Evolutionary conservation across 2,888 invertebrate species (phyloP), one percentile per base, ranked within the genome.

Genomic region (Aporophyla nigra): DNA sequence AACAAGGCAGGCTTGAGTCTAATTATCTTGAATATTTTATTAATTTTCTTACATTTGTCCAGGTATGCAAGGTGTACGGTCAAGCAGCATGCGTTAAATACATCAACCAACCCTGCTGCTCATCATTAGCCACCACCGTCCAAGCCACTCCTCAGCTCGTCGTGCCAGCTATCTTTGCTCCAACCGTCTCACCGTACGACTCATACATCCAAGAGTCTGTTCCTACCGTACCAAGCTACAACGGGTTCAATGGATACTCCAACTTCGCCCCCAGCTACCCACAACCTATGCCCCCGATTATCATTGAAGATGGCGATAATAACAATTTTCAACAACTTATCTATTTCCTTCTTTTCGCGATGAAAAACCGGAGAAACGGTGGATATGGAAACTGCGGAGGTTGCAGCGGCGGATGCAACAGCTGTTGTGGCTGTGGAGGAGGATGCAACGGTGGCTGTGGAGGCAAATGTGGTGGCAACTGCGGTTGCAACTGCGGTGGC

Each of bases 81-180:
- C 86, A 87, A 58, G 53, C 59, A 14, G 53, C 81, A 16, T 71
- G 78, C 49, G 82, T 88, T 9, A 88, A 88, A 66, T 85, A 79
- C 56, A 33, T 79, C 33, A 86, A 61, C 63, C 88, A 86, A 58
- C 87, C 87, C 7, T 85, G 24, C 71, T 14, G 63, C 24, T 65
- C 76, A 5, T 19, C 78, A 33, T 63, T 83, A n/a, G 49, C 76
- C 16, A 63, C 88, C 12, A 19, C 56, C 14, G 40, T 82, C 43
- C 89, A 88, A 67, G 69, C 89, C 0, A 58, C 86, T 33, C 89
- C 92, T 5, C 92, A 92, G 70, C 89, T 93, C 65, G 87, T 93
- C 4, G 91, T 94, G 7, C 95, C 95, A 62, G 93, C 93, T 7
- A 56, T 93, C 24, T 92, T 93, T 76, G 92, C 91, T 63, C 92